Base-by-base conservation (phyloP, 2,888 invertebrate genomes). In the Amphipoea oculea region DNA sequence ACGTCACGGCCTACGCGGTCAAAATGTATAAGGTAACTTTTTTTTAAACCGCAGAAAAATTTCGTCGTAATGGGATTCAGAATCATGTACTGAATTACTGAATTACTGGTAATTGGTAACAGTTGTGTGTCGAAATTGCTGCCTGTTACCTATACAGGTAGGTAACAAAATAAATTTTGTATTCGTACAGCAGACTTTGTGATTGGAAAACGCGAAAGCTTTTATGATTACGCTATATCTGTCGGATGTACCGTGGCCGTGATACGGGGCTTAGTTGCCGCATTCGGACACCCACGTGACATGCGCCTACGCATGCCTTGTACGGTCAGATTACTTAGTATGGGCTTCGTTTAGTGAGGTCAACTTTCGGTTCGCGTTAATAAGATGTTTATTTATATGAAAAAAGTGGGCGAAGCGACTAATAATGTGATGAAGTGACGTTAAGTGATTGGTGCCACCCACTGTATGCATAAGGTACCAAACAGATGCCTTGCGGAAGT, bases 231-330 rank as follows among this genome's bases (percentile, higher is more conserved):
- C 78, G 72, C 77, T 79, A 83, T 87, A 86, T 79, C 75, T 87
- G 89, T 86, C 86, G 80, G 82, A 82, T 86, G 78, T 84, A 77
- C 81, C 4, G 29, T 17, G 36, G 36, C 36, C 65, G 84, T 90
- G 90, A 87, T 87, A 85, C 83, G 81, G 71, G 86, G 91, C 91
- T 92, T 85, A 89, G 87, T 81, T 87, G 90, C 87, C 88, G 85
- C 88, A 86, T 90, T 88, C 82, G 82, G 85, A 84, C 92, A 86
- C 93, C 92, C 91, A 93, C 94, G 90, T 81, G 81, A 85, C 70
- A 73, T 86, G 91, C 93, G 90, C 94, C 94, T 91, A 94, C 94
- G 90, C 91, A 51, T 77, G 73, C 93, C 92, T 82, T 92, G 80
- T 91, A 93, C 83, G 93, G 94, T 82, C 86, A 86, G 91, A 92